Base-by-base conservation (phyloP, 1,140 invertebrate genomes). In the Mesaphorura yosii region DNA sequence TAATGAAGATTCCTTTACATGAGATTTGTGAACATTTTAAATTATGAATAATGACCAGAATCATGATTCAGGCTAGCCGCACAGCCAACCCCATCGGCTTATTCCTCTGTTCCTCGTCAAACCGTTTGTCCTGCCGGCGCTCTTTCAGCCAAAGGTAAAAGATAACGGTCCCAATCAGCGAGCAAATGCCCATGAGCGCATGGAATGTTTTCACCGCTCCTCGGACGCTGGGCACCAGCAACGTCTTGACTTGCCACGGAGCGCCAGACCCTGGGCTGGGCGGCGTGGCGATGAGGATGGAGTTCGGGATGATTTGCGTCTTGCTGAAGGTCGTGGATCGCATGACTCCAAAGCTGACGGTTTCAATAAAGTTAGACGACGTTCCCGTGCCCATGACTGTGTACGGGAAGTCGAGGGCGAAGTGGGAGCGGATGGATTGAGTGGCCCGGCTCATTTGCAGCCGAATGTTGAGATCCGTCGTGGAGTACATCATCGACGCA, bases 301-400 rank as follows among this genome's bases (percentile, higher is more conserved):
- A 96, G 68, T 96, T 98, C 28, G 88, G 94, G 66, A 98, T 96
- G 28, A 98, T 86, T 69, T 93, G 89, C 1, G 82, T 83, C 83
- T 88, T 4, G 29, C 55, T 59, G n/a, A 50, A 50, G 55, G 22
- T 55, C 26, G 19, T 15, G 17, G 20, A 29, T 45, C 26, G 53
- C 6, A 17, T 46, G 15, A 15, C 6, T 73, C 85, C 71, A 53
- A 96, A 76, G 5, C 88, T 86, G 23, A 96, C 83, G 25, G 77
- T 80, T 15, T 98, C 94, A 3, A 98, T 84, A 73, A 97, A 98
- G 71, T 98, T 98, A 1, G 94, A 91, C 17, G 90, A 93, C 55
- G 89, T 78, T n/a, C 94, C 94, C 1, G 98, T 72, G 3, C 94
- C 94, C 71, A 98, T 97, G 34, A 93, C 82, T 0, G 83, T 86